Percentiles rank a stretch among this genome's conserved stretches.
These are phyloP conservation scores for Erithacus rubecula DNA, from an alignment of 2,797 vertebrate genomes.

Conservation along the genomic window DNA sequence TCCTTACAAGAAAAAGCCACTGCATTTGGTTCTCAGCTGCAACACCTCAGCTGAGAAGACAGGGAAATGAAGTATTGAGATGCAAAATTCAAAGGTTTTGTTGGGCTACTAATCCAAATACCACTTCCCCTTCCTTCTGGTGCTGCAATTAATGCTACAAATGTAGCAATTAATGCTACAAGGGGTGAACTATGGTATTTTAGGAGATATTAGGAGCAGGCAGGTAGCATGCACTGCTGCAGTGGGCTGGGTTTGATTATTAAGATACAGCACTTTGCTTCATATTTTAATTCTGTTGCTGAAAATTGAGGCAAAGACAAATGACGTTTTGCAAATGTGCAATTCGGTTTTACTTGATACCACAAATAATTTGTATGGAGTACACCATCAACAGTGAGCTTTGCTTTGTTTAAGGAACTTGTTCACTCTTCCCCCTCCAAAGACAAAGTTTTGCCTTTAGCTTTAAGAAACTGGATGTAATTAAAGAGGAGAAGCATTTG, in stretches of 20 bases:
- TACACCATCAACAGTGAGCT: background rate
- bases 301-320: background rate
- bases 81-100: background rate
- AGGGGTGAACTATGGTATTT: background rate
- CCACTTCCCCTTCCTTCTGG: background rate
- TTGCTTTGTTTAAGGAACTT: background rate
- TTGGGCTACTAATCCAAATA: background rate
- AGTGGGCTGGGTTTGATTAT: background rate
- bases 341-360: background rate
- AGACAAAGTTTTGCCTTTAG: background rate
- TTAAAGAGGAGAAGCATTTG: background rate
- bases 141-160: too few species aligned
- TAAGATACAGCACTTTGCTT: background rate
- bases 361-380: background rate
- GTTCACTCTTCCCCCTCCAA: background rate
- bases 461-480: background rate
- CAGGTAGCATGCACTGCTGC: background rate
- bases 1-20: background rate
- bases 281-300: background rate
- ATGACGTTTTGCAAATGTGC: background rate
- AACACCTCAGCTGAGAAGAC: background rate
- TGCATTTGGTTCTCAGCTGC: background rate
- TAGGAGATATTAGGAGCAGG: background rate
- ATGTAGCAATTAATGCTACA: background rate
- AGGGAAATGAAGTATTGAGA: background rate